These are phyloP conservation scores for Cosmopolites sordidus DNA, from an alignment of 2,888 invertebrate species.

Conservation along the genomic window DNA sequence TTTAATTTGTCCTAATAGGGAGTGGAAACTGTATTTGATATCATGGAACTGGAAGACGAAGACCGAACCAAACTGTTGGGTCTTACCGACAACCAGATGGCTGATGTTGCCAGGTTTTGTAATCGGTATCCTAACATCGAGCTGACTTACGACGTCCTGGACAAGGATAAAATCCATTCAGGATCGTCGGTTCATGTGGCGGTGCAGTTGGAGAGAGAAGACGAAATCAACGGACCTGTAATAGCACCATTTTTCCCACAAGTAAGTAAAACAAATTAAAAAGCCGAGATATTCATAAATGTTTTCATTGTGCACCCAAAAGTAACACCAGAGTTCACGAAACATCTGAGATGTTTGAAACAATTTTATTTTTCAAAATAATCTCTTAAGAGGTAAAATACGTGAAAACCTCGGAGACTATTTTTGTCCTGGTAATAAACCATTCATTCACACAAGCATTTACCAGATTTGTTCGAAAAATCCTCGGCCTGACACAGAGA, in stretches of 20 bases:
- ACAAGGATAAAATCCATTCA: constrained; percentile 71
- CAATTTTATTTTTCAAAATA: too few relatives aligned
- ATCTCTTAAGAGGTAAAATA: too few relatives aligned
- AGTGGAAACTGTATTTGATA: constrained; percentile 91
- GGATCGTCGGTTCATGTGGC: constrained; percentile 86
- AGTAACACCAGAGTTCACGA: too few relatives aligned
- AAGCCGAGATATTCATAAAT: too few relatives aligned
- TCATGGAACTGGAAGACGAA: constrained; percentile 93
- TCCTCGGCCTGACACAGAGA: too few relatives aligned
- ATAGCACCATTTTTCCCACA: constrained; percentile 98
- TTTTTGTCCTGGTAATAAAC: too few relatives aligned
- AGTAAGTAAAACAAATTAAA: constrained; percentile 56
- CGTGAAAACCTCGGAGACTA: too few relatives aligned
- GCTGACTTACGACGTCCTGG: constrained; percentile 83
- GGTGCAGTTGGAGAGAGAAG: constrained; percentile 92
- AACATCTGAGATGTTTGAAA: too few relatives aligned
- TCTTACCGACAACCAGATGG: constrained; percentile 84
- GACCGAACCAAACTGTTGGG: constrained; percentile 75
- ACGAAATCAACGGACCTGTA: constrained; percentile 94
- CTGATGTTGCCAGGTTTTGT: constrained; percentile 97
- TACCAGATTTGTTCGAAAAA: too few relatives aligned
- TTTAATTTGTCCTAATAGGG: constrained; percentile 44
- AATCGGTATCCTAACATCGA: constrained; percentile 99
- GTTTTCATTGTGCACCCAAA: too few relatives aligned
- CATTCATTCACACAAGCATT: too few relatives aligned